Base-by-base conservation (phyloP, 1,140 invertebrate genomes). In the Radopholus similis region DNA sequence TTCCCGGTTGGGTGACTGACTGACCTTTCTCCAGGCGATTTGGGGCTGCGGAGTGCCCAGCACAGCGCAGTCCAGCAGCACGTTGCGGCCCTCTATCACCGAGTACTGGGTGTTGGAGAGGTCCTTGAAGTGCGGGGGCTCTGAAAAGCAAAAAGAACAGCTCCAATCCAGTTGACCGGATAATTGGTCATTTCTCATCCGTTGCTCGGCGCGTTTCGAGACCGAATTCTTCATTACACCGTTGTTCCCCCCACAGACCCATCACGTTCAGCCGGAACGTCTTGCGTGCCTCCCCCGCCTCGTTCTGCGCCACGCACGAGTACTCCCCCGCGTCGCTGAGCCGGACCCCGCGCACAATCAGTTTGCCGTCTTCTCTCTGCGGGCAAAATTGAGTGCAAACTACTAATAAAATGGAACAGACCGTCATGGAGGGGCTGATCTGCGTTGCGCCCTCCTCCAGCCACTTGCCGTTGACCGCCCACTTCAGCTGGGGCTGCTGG, bases 31-130 rank as follows among this genome's bases (percentile, higher is more conserved):
- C 86, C 86, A 87, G 2, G 72, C 74, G 42, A 87, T 83, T 8
- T 77, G 74, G 34, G 86, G 85, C 18, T 60, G 64, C 5, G 86
- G 86, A 63, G 83, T 83, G 6, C 86, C 86, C 42, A 73, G 75
- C 5, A 84, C 84, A 11, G 80, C 80, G 65, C 86, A 87, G 44
- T 83, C 83, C 4, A 87, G 66, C 4, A 78, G 72, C 2, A 84
- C 66, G 6, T 83, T 78, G 32, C 77, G 76, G 64, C 84, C 83
- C 2, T 83, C 65, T 18, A 84, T 80, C 2, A 86, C 83, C 1
- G 40, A 37, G 35, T 64, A 68, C 4, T 78, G 76, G 0, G 83
- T 77, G 18, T 83, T 79, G 11, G 70, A 65, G 2, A 73, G 73
- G 15, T 82, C 77, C 2, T 77, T 26, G 63, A 81, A 81, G 8